These are phyloP conservation scores for Nephrocerus scutellatus DNA, from an alignment of 2,888 invertebrate genomes.

Conservation along the genomic window DNA sequence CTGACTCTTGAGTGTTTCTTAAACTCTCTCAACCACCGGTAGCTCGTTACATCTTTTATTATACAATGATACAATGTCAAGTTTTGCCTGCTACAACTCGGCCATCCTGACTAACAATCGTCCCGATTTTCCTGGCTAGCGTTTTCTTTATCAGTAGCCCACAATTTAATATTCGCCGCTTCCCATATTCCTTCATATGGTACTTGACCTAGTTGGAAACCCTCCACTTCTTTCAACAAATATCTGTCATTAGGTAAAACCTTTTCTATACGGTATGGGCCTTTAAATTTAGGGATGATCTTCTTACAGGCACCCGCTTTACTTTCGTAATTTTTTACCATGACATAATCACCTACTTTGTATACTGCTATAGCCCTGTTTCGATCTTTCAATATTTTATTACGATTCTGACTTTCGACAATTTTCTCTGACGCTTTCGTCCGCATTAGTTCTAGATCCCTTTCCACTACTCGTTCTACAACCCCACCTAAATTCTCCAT, in stretches of 20 bases:
- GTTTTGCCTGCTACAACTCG: no score
- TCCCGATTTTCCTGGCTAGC: no score
- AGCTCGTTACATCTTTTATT: no score
- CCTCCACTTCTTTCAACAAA: neutral
- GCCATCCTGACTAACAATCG: no score
- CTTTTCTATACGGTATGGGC: slow-evolving; percentile 1
- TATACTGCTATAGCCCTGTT: neutral
- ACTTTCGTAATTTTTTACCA: neutral
- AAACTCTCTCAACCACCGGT: no score
- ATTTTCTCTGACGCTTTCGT: neutral
- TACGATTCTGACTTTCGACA: neutral
- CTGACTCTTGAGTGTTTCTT: no score
- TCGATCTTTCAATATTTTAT: neutral
- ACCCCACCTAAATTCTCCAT: slow-evolving; percentile 1
- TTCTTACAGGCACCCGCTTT: slow-evolving; percentile 1
- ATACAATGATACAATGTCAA: no score
- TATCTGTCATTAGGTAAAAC: slow-evolving; percentile 6
- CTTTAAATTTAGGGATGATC: slow-evolving; percentile 2
- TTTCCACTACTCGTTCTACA: neutral
- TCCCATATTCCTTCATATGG: slow-evolving; percentile 5
- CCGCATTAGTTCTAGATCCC: neutral
- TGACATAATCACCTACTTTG: slow-evolving; percentile 1
- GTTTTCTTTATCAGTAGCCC: no score
- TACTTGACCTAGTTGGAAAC: slow-evolving; percentile 1
- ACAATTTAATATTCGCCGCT: no score